Conservation (phyloP, 2,113 vertebrate genomes). For the Petroica traversi region DNA sequence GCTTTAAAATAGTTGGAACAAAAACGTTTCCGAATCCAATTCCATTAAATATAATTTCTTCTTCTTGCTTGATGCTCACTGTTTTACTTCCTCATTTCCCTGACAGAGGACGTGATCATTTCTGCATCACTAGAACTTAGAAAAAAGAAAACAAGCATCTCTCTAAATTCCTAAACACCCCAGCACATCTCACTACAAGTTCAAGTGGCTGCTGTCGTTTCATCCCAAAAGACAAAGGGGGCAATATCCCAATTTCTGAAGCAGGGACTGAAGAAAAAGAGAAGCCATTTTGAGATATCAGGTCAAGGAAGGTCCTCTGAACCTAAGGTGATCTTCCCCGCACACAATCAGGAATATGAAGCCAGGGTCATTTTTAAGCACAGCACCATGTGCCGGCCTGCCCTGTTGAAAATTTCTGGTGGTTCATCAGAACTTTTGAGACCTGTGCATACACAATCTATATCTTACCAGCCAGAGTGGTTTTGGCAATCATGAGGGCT, state of each 20-base stretch:
- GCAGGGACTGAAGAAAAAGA: background rate
- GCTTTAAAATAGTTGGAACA: slow-evolving; percentile 1
- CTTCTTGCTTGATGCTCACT: background rate
- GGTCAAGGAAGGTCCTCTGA: background rate
- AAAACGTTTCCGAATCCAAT: background rate
- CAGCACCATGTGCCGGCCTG: background rate
- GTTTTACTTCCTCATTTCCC: background rate
- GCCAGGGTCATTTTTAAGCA: background rate
- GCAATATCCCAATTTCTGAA: background rate
- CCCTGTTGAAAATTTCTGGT: background rate
- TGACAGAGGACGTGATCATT: background rate
- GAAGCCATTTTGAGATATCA: too few relatives aligned
- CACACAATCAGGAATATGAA: background rate
- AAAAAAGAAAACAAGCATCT: background rate
- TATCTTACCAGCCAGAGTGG: background rate
- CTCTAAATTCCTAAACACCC: background rate
- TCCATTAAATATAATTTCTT: slow-evolving; percentile 31
- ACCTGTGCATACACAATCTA: rapidly evolving
- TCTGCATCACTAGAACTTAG: background rate
- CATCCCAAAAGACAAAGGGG: rapidly evolving
- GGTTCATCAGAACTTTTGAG: background rate
- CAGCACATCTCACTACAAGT: background rate
- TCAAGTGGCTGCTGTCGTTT: rapidly evolving
- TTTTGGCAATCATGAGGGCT: background rate
- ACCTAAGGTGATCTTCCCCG: background rate